phyloP scores from a whole-genome alignment of 2,888 invertebrate species.

The Pristionchus fissidentatus region DNA sequence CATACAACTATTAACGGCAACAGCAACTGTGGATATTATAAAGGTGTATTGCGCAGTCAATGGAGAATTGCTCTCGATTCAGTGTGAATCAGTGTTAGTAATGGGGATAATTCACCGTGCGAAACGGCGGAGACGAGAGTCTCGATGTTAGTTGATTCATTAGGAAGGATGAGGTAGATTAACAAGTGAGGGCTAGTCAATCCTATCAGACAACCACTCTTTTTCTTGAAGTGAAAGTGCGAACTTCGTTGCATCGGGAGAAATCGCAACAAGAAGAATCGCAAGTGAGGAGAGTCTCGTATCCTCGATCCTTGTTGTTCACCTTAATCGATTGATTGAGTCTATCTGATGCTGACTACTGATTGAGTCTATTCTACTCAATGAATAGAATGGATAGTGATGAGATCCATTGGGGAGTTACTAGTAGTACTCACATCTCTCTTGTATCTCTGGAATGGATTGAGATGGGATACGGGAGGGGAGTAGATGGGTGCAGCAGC shows the following conservation, averaged over 20 bases:
- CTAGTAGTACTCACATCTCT: background rate
- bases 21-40: background rate
- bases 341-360: background rate
- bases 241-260: slow-evolving; percentile 40
- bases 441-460: background rate
- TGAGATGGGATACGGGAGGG: slow-evolving; percentile 23
- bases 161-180: background rate
- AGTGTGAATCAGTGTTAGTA: background rate
- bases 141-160: background rate
- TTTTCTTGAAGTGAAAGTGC: background rate
- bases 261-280: slow-evolving; percentile 48
- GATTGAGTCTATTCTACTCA: no score
- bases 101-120: background rate
- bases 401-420: no score
- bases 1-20: slow-evolving; percentile 12
- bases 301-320: slow-evolving; percentile 33
- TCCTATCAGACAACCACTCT: background rate
- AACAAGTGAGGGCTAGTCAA: background rate
- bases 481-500: background rate
- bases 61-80: background rate
- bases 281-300: slow-evolving; percentile 47
- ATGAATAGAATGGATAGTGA: no score
- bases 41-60: background rate
- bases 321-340: background rate
- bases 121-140: slow-evolving; percentile 22